Conservation (phyloP, 1,140 invertebrate species). For the Coenobita brevimanus region DNA sequence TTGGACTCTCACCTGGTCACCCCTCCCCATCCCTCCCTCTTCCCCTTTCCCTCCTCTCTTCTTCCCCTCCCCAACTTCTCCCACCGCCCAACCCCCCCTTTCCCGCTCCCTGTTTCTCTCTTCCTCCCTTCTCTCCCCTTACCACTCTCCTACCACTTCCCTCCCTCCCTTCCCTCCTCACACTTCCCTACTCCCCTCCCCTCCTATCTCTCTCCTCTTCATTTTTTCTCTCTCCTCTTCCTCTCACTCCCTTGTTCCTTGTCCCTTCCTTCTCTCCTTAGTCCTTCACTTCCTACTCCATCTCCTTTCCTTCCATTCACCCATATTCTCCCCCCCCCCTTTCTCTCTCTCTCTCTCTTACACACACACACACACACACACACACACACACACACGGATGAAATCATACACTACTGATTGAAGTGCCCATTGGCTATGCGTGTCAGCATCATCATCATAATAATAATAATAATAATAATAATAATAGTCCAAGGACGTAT, state of each 20-base stretch:
- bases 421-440: no score
- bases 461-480: no score
- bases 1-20: no score
- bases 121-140: neutral
- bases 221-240: neutral
- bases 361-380: no score
- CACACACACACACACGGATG: no score
- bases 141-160: neutral
- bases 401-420: no score
- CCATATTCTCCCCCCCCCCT: neutral
- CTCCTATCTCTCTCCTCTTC: neutral
- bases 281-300: no score
- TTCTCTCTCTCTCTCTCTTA: no score
- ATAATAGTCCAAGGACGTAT: no score
- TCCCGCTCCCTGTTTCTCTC: neutral
- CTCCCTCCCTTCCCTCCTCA: neutral
- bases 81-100: no score
- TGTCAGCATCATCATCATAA: no score
- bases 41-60: neutral
- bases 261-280: neutral
- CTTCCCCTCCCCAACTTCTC: no score
- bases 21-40: neutral
- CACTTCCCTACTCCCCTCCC: neutral
- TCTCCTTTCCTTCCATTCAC: neutral
- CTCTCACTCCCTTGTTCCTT: neutral